Base-by-base conservation (phyloP, 2,113 vertebrate genomes). In the Lethenteron reissneri region DNA sequence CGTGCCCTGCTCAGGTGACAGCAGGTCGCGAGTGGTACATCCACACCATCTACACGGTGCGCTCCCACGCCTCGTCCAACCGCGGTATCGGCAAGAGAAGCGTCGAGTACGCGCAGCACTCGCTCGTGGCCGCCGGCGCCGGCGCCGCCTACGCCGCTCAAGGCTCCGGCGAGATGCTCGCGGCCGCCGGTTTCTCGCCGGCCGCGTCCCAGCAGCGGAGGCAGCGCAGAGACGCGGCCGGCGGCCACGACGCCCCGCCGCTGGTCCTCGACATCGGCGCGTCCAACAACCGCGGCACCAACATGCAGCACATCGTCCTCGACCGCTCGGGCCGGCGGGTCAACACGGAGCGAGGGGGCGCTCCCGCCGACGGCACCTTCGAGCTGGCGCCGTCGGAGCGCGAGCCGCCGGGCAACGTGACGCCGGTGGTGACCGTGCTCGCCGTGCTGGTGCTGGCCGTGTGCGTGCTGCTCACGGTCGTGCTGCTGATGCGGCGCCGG, bases 11-110 rank as follows among this genome's bases (percentile, higher is more conserved):
- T 70, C 75, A 97, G 92, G 89, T 92, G 12, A 80, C 89, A 19
- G 78, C 86, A 41, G 92, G 92, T 2, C 82, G 88, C 4, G 90
- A 95, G 77, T 97, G 92, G 92, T 97, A 85, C 15, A 83, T 96
- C 72, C 92, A 97, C 74, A 84, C 90, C 2, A 87, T 96, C 76
- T 97, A 97, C 76, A 97, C 89, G 0, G 86, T 97, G 3, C 87
- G 86, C 21, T 90, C 92, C 4, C 87, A 81, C 76, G 84, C 85
- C 62, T 85, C 74, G 0, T 71, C 83, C 9, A 83, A 83, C 74
- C 84, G 83, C 0, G 79, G 80, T 8, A 84, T 95, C 0, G 88
- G 88, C 57, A 95, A 90, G 75, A 85, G 92, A 25, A 95, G 92
- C 0, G 71, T 87, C 72, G 88, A 89, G 72, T 80, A 80, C 58